Base-by-base conservation (phyloP, 1,140 invertebrate genomes). In the Dufourea novaeangliae region DNA sequence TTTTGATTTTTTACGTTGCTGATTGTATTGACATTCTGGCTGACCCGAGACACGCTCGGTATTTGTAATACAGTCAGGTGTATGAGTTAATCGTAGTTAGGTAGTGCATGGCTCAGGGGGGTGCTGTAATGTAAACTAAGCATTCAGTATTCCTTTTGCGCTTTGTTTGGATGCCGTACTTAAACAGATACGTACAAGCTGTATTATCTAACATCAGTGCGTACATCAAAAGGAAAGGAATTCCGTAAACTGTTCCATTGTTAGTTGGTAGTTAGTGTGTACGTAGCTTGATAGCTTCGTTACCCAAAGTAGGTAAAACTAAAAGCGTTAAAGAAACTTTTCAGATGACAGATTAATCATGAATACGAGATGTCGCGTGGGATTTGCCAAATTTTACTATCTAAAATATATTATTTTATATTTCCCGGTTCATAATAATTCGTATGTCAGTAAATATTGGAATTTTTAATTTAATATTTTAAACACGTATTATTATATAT, bases 121-220 rank as follows among this genome's bases (percentile, higher is more conserved):
- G 46, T 50, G 46, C 46, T 50, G n/a, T 50, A 50, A n/a, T 50
- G 46, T 17, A n/a, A 50, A n/a, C 46, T n/a, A 50, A 50, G 46
- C 46, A 50, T 50, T 50, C 46, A n/a, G 46, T 50, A 50, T 50
- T 50, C 46, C 46, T 50, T 50, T 50, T 50, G 46, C 46, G 46
- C 46, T 6, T 50, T n/a, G 46, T n/a, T n/a, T n/a, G 46, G 20
- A n/a, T n/a, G 46, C 46, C 46, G 20, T 17, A 8, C 20, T 50
- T 50, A 50, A 50, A 50, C 46, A n/a, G 46, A 22, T 50, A 50
- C 46, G 46, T 50, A 50, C 46, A 50, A n/a, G 46, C 46, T 50
- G 46, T 50, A 50, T 50, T 50, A 22, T 50, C 46, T 50, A 50
- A 50, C 46, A 50, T 50, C 46, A 17, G 46, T 17, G 20, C n/a